Percentiles rank a stretch among this genome's conserved stretches.
Evolutionary conservation across 64 coral and sea anemone genomes (phyloP).

Genomic region (Pocillopora damicornis): DNA sequence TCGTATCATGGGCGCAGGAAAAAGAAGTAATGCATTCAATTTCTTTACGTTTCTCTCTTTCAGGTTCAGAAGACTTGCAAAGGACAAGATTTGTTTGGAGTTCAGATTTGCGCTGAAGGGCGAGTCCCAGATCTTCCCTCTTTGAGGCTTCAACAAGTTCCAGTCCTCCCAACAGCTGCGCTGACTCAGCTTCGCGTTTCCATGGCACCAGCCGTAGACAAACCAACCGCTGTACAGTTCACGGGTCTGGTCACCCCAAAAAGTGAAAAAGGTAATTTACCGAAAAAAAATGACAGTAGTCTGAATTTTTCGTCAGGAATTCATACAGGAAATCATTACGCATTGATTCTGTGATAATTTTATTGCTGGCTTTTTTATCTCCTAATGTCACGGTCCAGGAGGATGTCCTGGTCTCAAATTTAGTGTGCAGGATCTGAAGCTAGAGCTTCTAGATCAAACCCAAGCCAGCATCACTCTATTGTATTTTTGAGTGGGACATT

Average conservation of each 20-base stretch:
- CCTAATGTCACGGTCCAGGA: no score
- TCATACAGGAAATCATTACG: no score
- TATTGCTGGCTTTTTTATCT: no score
- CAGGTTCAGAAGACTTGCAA: slow-evolving; percentile 19
- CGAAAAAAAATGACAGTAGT: no score
- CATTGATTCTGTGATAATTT: no score
- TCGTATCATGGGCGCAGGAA: neutral
- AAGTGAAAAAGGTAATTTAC: no score
- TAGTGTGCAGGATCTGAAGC: no score
- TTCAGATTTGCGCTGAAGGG: slow-evolving; percentile 22
- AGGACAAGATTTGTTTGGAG: slow-evolving; percentile 29
- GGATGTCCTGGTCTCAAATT: no score
- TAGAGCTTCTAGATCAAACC: no score
- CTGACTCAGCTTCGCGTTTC: neutral
- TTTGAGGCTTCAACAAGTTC: slow-evolving; percentile 22
- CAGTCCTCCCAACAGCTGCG: neutral
- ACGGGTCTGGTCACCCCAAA: neutral
- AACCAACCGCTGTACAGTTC: neutral
- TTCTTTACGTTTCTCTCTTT: neutral
- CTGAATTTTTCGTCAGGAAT: no score
- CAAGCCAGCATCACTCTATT: no score
- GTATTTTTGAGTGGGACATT: no score
- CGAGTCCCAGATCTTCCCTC: neutral
- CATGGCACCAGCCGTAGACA: slow-evolving; percentile 12
- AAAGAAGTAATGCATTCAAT: neutral